phyloP scores from a whole-genome alignment of 2,797 vertebrate species.

The Cyprinodon diabolis region DNA sequence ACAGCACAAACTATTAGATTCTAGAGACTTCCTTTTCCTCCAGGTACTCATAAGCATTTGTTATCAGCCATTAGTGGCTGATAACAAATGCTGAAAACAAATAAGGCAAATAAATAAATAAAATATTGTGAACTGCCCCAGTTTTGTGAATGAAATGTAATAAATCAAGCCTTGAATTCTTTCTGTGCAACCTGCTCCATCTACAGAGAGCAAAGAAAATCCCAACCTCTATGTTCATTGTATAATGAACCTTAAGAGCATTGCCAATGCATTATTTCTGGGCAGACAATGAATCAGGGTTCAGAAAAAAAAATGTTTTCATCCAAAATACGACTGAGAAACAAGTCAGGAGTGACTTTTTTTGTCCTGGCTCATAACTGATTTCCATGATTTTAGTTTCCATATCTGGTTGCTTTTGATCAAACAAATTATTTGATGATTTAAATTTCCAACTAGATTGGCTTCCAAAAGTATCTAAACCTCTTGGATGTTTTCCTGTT shows the following conservation, averaged over 20 bases:
- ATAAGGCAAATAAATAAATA: too few relatives aligned
- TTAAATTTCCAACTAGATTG: too few relatives aligned
- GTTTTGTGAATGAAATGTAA: conserved; percentile 7
- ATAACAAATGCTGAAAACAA: background rate
- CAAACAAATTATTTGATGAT: too few relatives aligned
- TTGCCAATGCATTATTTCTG: conserved; percentile 4
- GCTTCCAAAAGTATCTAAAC: too few relatives aligned
- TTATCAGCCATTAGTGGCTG: background rate
- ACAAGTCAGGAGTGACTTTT: background rate
- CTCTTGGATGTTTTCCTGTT: too few relatives aligned
- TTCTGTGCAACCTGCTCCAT: conserved; percentile 6
- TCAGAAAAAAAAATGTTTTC: background rate
- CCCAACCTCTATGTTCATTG: conserved; percentile 10
- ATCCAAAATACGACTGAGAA: conserved; percentile 5
- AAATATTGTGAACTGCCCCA: background rate
- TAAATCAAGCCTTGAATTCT: background rate
- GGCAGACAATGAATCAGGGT: conserved; percentile 7
- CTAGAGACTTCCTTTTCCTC: background rate
- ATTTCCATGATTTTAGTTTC: background rate
- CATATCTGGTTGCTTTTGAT: background rate
- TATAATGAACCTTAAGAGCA: background rate
- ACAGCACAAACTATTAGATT: background rate
- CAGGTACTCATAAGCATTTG: background rate
- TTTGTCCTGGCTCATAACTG: background rate
- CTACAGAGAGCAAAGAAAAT: background rate